Evolutionary conservation across 2,888 invertebrate genomes (phyloP).

Genomic region (Linnaemya vulpina): DNA sequence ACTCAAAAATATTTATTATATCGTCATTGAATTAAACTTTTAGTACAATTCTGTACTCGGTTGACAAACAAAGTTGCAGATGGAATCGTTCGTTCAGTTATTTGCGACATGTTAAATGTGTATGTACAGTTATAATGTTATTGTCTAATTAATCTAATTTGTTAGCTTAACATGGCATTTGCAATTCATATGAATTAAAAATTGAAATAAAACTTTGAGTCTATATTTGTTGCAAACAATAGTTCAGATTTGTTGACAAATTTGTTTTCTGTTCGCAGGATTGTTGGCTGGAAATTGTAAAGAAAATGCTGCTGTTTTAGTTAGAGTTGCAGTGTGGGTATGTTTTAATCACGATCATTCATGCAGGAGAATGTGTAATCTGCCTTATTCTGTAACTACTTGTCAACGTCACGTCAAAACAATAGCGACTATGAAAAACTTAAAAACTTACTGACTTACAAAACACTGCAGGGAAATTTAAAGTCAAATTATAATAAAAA

Average conservation of each 20-base stretch:
- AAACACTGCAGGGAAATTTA: too few species aligned
- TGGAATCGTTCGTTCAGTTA: neutral
- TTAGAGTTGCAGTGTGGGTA: neutral
- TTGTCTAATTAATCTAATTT: conserved; percentile 40
- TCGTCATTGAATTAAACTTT: neutral
- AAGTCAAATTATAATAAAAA: too few species aligned
- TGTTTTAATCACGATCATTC: too few species aligned
- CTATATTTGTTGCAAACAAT: conserved; percentile 11
- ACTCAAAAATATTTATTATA: neutral
- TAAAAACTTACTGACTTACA: too few species aligned
- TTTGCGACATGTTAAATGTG: conserved; percentile 1
- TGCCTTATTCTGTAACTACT: too few species aligned
- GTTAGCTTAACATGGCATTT: conserved; percentile 42
- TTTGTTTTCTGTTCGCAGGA: neutral
- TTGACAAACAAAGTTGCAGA: neutral
- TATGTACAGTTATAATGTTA: conserved; percentile 10
- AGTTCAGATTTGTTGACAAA: conserved; percentile 21
- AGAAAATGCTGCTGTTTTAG: neutral
- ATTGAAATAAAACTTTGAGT: conserved; percentile 44
- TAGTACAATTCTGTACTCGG: neutral
- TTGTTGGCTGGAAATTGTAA: neutral
- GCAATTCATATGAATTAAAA: conserved; percentile 45
- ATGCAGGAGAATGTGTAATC: too few species aligned
- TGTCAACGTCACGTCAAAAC: too few species aligned
- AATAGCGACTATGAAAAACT: too few species aligned